phyloP scores from a whole-genome alignment of 2,797 vertebrate genomes.

The Anguilla megastoma region DNA sequence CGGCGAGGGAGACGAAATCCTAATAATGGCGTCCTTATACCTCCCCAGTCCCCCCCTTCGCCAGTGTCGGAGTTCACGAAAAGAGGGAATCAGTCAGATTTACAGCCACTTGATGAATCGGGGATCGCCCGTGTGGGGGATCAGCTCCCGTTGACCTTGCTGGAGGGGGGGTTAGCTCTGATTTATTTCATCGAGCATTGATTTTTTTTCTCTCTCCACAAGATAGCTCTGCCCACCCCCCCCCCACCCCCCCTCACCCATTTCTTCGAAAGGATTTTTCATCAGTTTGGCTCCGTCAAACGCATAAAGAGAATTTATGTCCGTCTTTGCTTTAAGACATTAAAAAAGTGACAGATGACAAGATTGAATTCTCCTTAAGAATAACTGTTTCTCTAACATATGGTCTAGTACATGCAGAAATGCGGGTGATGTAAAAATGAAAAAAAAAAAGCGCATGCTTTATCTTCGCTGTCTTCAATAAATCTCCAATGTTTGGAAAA shows the following conservation, averaged over 20 bases:
- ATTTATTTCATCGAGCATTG: slow-evolving; percentile 77
- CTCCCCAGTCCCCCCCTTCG: slow-evolving; percentile 28
- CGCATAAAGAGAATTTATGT: slow-evolving; percentile 71
- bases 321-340: slow-evolving; percentile 48
- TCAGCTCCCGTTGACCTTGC: slow-evolving; percentile 80
- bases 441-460: slow-evolving; percentile 59
- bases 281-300: slow-evolving; percentile 64
- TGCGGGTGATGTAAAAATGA: slow-evolving; percentile 55
- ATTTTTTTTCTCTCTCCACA: slow-evolving; percentile 64
- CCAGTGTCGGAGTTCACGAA: slow-evolving; percentile 38
- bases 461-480: not conserved
- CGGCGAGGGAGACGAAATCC: not conserved
- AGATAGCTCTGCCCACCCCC: slow-evolving; percentile 47
- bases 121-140: slow-evolving; percentile 67
- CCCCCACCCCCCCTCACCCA: slow-evolving; percentile 32
- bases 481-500: slow-evolving; percentile 43
- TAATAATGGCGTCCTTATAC: slow-evolving; percentile 25
- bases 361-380: slow-evolving; percentile 68
- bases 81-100: slow-evolving; percentile 50
- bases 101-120: slow-evolving; percentile 61
- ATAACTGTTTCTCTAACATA: slow-evolving; percentile 55
- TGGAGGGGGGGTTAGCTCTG: slow-evolving; percentile 62
- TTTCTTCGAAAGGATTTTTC: slow-evolving; percentile 62
- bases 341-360: slow-evolving; percentile 48
- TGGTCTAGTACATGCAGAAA: slow-evolving; percentile 31